Percentiles rank a stretch among this genome's conserved stretches.
These are phyloP conservation scores for Caradrina kadenii DNA, from an alignment of 2,888 invertebrate species.

Conservation along the genomic window DNA sequence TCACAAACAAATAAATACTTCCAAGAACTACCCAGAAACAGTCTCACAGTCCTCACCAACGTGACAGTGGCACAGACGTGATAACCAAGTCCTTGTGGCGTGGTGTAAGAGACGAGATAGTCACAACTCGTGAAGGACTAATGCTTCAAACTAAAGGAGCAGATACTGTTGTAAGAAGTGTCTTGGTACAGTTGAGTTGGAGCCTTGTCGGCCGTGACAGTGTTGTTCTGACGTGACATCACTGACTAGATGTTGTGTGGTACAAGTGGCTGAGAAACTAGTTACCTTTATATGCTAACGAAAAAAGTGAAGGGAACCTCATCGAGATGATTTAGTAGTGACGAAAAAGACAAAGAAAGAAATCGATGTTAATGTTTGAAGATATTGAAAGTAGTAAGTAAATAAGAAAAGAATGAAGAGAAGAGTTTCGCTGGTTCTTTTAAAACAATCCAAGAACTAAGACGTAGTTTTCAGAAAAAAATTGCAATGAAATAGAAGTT, in stretches of 20 bases:
- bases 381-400: background rate
- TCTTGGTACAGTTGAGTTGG: constrained; percentile 32
- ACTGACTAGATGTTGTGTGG: constrained; percentile 48
- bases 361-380: too few relatives aligned
- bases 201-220: constrained; percentile 47
- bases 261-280: constrained; percentile 15
- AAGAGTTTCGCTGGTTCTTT: background rate
- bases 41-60: constrained; percentile 28
- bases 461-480: too few relatives aligned
- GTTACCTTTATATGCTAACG: too few relatives aligned
- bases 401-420: background rate
- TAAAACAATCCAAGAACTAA: background rate
- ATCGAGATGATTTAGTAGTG: background rate
- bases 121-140: constrained; percentile 34
- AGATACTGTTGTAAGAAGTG: constrained; percentile 34
- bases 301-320: background rate
- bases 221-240: constrained; percentile 46
- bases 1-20: constrained; percentile 16
- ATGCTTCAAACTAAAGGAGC: constrained; percentile 31
- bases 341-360: background rate
- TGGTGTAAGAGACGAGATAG: constrained; percentile 39
- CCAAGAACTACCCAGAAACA: constrained; percentile 32
- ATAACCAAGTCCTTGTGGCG: constrained; percentile 36
- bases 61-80: constrained; percentile 39
- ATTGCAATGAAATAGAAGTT: background rate